Conservation (phyloP, 2,113 vertebrate genomes). For the Myotis davidii region DNA sequence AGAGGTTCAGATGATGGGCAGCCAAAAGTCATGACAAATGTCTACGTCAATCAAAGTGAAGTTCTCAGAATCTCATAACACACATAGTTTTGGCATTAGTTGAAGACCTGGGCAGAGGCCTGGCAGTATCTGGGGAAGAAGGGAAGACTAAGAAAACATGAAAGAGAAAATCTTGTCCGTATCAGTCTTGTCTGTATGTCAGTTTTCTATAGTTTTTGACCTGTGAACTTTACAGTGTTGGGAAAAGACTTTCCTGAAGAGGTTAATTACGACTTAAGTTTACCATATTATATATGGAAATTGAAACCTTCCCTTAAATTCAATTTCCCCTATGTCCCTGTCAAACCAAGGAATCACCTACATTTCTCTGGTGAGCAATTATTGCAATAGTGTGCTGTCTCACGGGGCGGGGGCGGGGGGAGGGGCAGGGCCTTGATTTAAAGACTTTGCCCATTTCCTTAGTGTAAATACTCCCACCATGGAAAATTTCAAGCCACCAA, state of each 20-base stretch:
- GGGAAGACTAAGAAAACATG: not conserved
- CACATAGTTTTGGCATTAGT: not conserved
- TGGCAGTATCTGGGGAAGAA: not conserved
- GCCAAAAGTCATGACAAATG: not conserved
- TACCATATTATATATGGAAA: not conserved
- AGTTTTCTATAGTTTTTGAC: constrained; percentile 9
- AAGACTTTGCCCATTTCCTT: not conserved
- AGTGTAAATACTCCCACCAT: not conserved
- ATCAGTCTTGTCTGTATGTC: not conserved
- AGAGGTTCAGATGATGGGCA: not conserved
- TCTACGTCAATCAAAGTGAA: constrained; percentile 13
- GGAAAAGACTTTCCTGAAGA: constrained; percentile 5
- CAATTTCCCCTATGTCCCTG: not conserved
- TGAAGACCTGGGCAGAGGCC: not conserved
- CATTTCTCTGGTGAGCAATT: not conserved
- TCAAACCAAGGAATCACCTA: not conserved
- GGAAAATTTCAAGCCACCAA: constrained; percentile 31
- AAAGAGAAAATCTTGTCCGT: not conserved
- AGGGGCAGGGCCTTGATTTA: not conserved
- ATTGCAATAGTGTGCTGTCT: not conserved
- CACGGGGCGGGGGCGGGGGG: not conserved
- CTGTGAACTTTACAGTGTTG: not conserved
- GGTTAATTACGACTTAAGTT: not conserved
- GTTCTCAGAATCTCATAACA: not conserved
- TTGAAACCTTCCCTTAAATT: constrained; percentile 16